phyloP scores from a whole-genome alignment of 2,113 vertebrate species.

The Albula goreensis region DNA sequence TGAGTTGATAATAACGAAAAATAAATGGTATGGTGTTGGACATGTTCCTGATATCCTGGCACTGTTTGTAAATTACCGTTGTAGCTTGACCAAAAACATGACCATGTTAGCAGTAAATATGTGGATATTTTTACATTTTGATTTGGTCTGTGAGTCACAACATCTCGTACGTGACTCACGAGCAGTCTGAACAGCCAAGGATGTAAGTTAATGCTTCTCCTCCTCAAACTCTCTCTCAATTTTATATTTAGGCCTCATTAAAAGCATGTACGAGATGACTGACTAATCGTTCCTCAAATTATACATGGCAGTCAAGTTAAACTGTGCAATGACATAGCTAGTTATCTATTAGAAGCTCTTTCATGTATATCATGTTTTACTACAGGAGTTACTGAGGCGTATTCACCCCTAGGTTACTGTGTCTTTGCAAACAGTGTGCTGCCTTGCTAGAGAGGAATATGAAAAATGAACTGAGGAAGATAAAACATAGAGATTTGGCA shows the following conservation, averaged over 20 bases:
- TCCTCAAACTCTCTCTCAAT: not conserved
- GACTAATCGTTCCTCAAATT: not conserved
- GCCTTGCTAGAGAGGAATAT: too few relatives aligned
- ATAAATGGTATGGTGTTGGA: too few relatives aligned
- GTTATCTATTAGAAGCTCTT: not conserved
- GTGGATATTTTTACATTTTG: not conserved
- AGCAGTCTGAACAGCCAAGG: not conserved
- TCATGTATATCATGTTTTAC: not conserved
- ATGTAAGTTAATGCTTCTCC: not conserved
- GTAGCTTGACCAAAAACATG: not conserved
- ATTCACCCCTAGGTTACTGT: not conserved
- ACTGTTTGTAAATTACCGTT: not conserved
- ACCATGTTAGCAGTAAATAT: not conserved
- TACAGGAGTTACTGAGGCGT: not conserved
- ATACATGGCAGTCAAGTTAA: conserved; percentile 4
- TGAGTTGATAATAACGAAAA: too few relatives aligned
- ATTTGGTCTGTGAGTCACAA: not conserved
- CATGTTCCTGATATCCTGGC: not conserved
- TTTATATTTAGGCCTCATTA: not conserved
- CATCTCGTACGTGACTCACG: not conserved
- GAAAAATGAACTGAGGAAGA: too few relatives aligned
- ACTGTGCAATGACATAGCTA: not conserved
- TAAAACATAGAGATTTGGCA: too few relatives aligned
- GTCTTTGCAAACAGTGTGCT: too few relatives aligned
- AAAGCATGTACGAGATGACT: not conserved